Evolutionary conservation across 2,888 invertebrate genomes (phyloP).

Genomic region (Carterocephalus palaemon): DNA sequence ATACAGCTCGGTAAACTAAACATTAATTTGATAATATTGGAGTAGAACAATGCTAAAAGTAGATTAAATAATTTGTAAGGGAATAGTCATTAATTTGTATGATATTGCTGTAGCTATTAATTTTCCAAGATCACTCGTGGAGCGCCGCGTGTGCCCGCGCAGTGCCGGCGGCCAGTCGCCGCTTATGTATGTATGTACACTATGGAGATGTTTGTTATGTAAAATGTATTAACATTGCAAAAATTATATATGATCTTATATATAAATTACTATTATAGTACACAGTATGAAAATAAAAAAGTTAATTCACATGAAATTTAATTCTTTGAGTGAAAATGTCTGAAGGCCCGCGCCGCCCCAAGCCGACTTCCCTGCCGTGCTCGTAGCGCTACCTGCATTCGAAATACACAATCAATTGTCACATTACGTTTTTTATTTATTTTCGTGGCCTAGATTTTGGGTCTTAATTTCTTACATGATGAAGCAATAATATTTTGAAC

Average conservation of each 20-base stretch:
- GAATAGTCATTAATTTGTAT: slow-evolving; percentile 80
- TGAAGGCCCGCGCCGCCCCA: slow-evolving; percentile 21
- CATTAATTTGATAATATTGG: slow-evolving; percentile 69
- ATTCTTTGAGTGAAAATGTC: slow-evolving; percentile 65
- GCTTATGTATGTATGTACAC: slow-evolving; percentile 72
- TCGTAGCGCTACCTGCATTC: slow-evolving; percentile 58
- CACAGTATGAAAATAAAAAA: slow-evolving; percentile 78
- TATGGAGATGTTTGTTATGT: slow-evolving; percentile 77
- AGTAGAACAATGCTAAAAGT: slow-evolving; percentile 77
- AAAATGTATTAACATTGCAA: slow-evolving; percentile 79
- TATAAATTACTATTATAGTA: slow-evolving; percentile 78
- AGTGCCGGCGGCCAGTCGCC: slow-evolving; percentile 41
- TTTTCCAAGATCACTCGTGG: slow-evolving; percentile 72
- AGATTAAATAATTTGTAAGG: slow-evolving; percentile 77
- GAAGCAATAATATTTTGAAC: no score
- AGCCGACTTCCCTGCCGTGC: slow-evolving; percentile 43
- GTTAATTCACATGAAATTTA: slow-evolving; percentile 74
- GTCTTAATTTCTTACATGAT: no score
- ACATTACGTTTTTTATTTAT: slow-evolving; percentile 71
- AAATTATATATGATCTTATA: slow-evolving; percentile 79
- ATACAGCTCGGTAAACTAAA: slow-evolving; percentile 61
- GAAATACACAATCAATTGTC: slow-evolving; percentile 71
- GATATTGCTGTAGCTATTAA: slow-evolving; percentile 78
- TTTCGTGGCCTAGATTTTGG: slow-evolving; percentile 32
- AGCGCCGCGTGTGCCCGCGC: slow-evolving; percentile 50